Evolutionary conservation across 1,140 invertebrate species (phyloP), one percentile per base, ranked within the genome.

Genomic region (Pomacea maculata): DNA sequence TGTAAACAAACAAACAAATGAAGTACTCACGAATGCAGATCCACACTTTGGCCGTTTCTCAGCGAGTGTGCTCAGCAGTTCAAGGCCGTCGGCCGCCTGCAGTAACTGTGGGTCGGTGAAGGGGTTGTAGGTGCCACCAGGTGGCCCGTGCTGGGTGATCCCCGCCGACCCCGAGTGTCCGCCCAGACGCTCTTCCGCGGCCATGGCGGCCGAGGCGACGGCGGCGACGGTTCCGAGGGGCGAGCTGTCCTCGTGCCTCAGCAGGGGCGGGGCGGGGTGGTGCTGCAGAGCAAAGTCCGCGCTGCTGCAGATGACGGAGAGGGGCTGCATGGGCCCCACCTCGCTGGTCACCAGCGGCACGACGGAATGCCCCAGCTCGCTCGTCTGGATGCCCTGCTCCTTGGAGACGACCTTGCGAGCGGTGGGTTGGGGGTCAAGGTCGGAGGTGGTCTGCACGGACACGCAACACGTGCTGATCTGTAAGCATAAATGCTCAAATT

Each of bases 21-120:
- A n/a, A 57, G 25, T n/a, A 54, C 19, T 19, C 11, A 19, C 14
- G 76, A 54, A 73, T 14, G 73, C 45, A 14, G 84, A 83, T 52
- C 96, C 95, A 86, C 96, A 95, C 90, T 95, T 94, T 80, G 96
- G 95, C 78, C 95, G 93, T 86, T 96, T 95, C 87, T 97, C 96
- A 0, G 96, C 96, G 52, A 97, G 90, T 1, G 95, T 95, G 90
- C 96, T 97, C 9, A 97, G 89, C 52, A 97, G 90, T 79, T 95
- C 95, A 45, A 97, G 90, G 1, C 96, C 95, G 81, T 94, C 95
- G 2, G 95, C 92, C 68, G 92, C 87, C 90, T 91, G 79, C 21
- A 90, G 85, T 72, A 88, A 86, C 74, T 89, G 87, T 19, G 88
- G 87, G 80, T 89, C 89, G 52, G 87, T 86, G 75, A 88, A 87